These are phyloP conservation scores for Noctua fimbriata DNA, from an alignment of 2,888 invertebrate species.

Conservation along the genomic window DNA sequence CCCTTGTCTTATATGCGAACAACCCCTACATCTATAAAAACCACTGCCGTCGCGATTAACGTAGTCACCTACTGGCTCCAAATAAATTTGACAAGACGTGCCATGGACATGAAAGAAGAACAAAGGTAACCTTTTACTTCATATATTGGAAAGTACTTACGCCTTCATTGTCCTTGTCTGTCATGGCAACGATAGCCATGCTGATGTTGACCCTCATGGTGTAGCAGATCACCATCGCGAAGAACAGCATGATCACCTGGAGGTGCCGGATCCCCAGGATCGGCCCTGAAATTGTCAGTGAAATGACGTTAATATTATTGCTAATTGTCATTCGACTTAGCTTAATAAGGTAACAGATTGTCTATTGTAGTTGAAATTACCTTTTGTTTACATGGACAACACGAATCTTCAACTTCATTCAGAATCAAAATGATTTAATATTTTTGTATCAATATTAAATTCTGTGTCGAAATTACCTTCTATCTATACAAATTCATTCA, in stretches of 20 bases:
- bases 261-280: slow-evolving; percentile 86
- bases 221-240: slow-evolving; percentile 90
- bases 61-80: background rate
- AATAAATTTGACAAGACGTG: background rate
- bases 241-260: slow-evolving; percentile 90
- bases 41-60: background rate
- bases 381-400: background rate
- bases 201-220: slow-evolving; percentile 92
- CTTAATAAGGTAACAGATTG: background rate
- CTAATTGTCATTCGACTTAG: background rate
- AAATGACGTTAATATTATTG: background rate
- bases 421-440: background rate
- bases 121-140: background rate
- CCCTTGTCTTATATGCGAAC: background rate
- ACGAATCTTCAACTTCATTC: background rate
- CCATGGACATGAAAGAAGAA: no score
- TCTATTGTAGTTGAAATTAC: background rate
- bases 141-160: slow-evolving; percentile 54
- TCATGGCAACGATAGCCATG: slow-evolving; percentile 88
- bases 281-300: slow-evolving; percentile 39
- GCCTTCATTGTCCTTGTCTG: slow-evolving; percentile 90
- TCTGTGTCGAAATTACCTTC: background rate
- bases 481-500: background rate
- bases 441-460: background rate
- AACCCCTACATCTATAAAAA: background rate